phyloP scores from a whole-genome alignment of 2,888 invertebrate species.

The Habrosyne pyritoides region DNA sequence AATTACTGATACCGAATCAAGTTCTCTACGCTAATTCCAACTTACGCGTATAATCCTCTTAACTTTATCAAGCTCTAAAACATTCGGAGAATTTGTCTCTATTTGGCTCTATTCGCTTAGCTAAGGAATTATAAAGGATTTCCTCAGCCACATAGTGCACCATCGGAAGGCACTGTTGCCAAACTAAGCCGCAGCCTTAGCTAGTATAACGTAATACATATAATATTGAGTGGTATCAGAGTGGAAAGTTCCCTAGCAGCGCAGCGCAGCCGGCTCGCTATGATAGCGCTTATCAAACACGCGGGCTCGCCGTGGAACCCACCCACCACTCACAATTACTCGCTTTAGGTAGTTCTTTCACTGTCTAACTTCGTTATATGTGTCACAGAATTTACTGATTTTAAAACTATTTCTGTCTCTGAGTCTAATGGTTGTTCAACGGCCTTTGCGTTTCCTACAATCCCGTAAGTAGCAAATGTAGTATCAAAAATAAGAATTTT shows the following conservation, averaged over 20 bases:
- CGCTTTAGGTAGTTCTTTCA: background rate
- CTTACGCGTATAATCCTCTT: no score
- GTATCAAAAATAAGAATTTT: background rate
- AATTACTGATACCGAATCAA: no score
- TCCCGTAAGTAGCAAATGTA: background rate
- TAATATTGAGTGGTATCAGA: constrained; percentile 42
- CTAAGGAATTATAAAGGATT: no score
- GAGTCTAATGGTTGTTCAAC: background rate
- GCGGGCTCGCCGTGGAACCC: constrained; percentile 44
- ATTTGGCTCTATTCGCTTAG: background rate
- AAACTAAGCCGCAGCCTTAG: background rate
- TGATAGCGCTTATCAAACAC: constrained; percentile 58
- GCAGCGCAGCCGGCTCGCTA: constrained; percentile 28
- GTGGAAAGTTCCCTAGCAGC: constrained; percentile 58
- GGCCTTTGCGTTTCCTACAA: background rate
- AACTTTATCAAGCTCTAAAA: background rate
- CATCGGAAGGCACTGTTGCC: background rate
- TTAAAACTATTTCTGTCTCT: background rate
- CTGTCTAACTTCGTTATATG: background rate
- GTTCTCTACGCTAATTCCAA: no score
- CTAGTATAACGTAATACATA: constrained; percentile 15
- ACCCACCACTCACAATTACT: constrained; percentile 13
- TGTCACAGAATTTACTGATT: background rate
- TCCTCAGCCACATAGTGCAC: no score
- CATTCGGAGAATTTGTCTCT: background rate